phyloP scores from a whole-genome alignment of 2,113 vertebrate species.

The Pica pica region DNA sequence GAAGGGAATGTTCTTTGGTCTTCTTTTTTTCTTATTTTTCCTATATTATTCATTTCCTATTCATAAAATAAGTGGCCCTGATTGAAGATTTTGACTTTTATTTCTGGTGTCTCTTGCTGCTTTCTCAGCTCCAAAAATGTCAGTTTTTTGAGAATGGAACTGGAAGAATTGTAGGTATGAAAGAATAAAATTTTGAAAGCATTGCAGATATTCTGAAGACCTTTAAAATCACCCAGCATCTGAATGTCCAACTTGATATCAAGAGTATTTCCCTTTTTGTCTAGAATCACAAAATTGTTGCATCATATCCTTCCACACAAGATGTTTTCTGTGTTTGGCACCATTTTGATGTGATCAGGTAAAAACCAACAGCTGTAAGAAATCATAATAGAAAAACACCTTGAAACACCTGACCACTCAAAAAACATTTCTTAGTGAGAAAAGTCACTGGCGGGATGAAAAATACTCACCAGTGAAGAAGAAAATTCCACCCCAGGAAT shows the following conservation, averaged over 20 bases:
- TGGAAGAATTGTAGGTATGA: background rate
- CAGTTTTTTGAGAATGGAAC: background rate
- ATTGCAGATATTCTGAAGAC: background rate
- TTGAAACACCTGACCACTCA: background rate
- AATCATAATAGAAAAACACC: background rate
- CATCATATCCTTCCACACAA: background rate
- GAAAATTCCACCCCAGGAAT: background rate
- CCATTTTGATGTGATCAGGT: background rate
- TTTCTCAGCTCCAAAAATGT: background rate
- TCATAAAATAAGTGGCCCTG: background rate
- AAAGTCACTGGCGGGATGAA: background rate
- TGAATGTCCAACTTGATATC: background rate
- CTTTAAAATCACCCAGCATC: background rate
- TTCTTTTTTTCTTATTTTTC: fast-evolving
- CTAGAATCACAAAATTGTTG: background rate
- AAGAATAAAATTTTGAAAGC: background rate
- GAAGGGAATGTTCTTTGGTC: background rate
- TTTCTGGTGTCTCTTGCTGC: background rate
- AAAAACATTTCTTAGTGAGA: background rate
- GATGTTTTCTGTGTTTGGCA: background rate
- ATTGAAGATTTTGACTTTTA: background rate
- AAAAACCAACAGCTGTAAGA: background rate
- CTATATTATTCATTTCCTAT: background rate
- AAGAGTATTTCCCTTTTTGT: background rate
- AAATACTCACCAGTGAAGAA: background rate